Base-by-base conservation (phyloP, 2,888 invertebrate species). In the Helobdella robusta region DNA sequence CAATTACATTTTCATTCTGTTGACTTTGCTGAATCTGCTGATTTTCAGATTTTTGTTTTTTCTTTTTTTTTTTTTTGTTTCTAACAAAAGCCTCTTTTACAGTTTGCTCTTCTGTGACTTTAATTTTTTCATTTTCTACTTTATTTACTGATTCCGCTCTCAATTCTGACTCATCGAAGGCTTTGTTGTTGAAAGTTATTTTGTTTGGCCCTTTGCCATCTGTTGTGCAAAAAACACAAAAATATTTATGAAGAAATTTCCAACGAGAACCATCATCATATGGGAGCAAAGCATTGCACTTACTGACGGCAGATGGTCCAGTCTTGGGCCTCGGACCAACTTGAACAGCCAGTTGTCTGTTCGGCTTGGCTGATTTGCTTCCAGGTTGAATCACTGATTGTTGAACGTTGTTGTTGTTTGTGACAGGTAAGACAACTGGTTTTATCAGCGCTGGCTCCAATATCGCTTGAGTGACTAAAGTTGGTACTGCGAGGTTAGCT, bases 121-220 rank as follows among this genome's bases (percentile, higher is more conserved):
- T 32, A 20, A 11, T 25, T 23, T 18, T 8, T 40, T 8, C 20
- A 32, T 50, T 46, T 64, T 56, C 64, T 56, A 28, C 56, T 8
- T 23, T 40, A 40, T 15, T 40, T 40, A 40, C 40, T 15, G n/a
- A n/a, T n/a, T n/a, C n/a, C n/a, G n/a, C n/a, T n/a, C n/a, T n/a
- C n/a, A n/a, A n/a, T n/a, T n/a, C n/a, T n/a, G 2, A n/a, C 32
- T 56, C 56, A 3, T 56, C 56, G 30, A 56, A 56, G 5, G 56
- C 56, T 30, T 56, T 56, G 32, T 56, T 56, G 20, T 32, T 28
- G 28, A 56, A 56, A 56, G 32, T 30, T n/a, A 32, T 30, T n/a
- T 15, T n/a, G 28, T 32, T 30, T 28, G 56, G n/a, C 11, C 32
- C 6, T 32, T 56, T 23, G 1, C 56, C n/a, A n/a, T n/a, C n/a